Base-by-base conservation (phyloP, 2,797 vertebrate species). In the Ciconia nigra region DNA sequence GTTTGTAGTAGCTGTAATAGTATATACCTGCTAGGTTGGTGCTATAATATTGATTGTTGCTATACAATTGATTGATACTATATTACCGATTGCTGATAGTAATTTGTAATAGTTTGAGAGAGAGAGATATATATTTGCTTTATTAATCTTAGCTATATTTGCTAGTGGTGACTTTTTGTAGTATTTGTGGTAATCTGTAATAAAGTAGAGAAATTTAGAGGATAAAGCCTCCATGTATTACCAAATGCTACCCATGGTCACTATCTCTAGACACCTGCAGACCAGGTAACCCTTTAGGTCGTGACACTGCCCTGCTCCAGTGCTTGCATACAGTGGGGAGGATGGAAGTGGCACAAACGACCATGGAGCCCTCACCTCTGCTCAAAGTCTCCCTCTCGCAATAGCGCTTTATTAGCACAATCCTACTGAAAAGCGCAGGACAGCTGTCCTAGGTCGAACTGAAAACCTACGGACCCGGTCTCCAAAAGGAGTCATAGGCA, bases 311-410 rank as follows among this genome's bases (percentile, higher is more conserved):
- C 11, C 17, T 1, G 2, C 51, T 58, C 44, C 37, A n/a, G 57
- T 11, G 20, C n/a, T 12, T 35, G 8, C 18, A 54, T 15, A 28
- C 3, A 35, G 18, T 9, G 4, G 10, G 51, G 26, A 65, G 12
- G 35, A 81, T 37, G 33, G 25, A 89, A 54, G 33, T 6, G 12
- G n/a, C 0, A 1, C n/a, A 25, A 80, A 35, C 0, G 3, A 41
- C 11, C 51, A 25, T 3, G 7, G 33, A 65, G 11, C 35, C 26
- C 17, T 15, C 44, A 52, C 6, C 19, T 26, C n/a, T 46, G 39
- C 39, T 67, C 8, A 37, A 35, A 51, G 44, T n/a, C 44, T n/a
- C 28, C 29, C 47, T 44, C 28, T 54, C 2, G 1, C 62, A 69
- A 31, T 6, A 47, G 51, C 0, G 0, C n/a, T 58, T 69, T 31